Percentiles rank a stretch among this genome's conserved stretches.
These are phyloP conservation scores for Drosophila biarmipes DNA, from an alignment of 1,140 invertebrate species.

Conservation along the genomic window DNA sequence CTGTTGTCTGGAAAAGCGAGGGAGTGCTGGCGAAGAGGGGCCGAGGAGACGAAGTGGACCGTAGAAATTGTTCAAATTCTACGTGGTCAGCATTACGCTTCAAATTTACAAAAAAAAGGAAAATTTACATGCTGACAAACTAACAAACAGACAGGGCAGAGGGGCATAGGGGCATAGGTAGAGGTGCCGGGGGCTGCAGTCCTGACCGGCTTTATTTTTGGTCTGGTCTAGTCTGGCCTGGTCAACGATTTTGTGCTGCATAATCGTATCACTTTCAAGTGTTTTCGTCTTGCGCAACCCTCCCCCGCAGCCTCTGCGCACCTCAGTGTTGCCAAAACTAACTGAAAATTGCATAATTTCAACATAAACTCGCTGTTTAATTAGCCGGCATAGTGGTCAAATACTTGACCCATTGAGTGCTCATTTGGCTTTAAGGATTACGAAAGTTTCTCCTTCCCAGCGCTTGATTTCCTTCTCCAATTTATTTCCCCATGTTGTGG, in stretches of 20 bases:
- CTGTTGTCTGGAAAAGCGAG: slow-evolving; percentile 44
- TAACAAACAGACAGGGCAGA: slow-evolving; percentile 38
- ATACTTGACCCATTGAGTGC: slow-evolving; percentile 50
- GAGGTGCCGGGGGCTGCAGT: slow-evolving; percentile 21
- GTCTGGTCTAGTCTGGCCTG: slow-evolving; percentile 37
- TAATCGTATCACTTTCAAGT: slow-evolving; percentile 83
- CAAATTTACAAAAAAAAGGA: slow-evolving; percentile 73
- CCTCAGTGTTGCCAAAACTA: slow-evolving; percentile 43
- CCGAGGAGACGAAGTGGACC: slow-evolving; percentile 29
- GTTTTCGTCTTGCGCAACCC: slow-evolving; percentile 49
- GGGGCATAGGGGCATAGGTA: neutral
- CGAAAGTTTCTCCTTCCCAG: slow-evolving; percentile 29
- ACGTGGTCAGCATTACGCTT: slow-evolving; percentile 80
- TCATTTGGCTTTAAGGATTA: slow-evolving; percentile 36
- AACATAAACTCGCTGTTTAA: slow-evolving; percentile 36
- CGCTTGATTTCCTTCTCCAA: slow-evolving; percentile 10
- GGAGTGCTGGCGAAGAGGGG: slow-evolving; percentile 15
- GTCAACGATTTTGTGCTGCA: slow-evolving; percentile 66
- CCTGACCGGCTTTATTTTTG: slow-evolving; percentile 50
- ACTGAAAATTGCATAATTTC: slow-evolving; percentile 66
- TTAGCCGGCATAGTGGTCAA: slow-evolving; percentile 39
- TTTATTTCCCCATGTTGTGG: neutral
- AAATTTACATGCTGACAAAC: slow-evolving; percentile 73
- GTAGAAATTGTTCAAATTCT: slow-evolving; percentile 79
- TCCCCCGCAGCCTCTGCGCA: neutral